phyloP scores from a whole-genome alignment of 2,888 invertebrate genomes.

The Ormyrus pomaceus region DNA sequence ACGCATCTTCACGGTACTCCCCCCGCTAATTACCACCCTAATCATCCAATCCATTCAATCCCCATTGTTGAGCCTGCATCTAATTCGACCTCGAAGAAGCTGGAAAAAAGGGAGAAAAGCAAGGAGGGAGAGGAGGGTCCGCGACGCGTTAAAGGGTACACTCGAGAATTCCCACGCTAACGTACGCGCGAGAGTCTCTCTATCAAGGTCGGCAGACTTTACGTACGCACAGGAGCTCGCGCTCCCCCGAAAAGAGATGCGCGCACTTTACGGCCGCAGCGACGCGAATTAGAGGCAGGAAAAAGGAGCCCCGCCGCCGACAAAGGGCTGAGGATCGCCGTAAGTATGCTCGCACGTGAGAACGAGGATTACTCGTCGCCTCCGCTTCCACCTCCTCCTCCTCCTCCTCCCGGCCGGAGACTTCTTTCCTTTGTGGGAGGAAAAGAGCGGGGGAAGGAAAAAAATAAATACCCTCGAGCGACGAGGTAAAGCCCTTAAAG shows the following conservation, averaged over 20 bases:
- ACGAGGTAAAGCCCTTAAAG: slow-evolving; percentile 75
- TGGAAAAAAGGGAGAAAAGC: neutral
- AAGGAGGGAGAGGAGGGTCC: neutral
- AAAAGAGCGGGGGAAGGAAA: slow-evolving; percentile 18
- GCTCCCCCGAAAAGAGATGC: neutral
- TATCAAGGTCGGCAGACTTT: neutral
- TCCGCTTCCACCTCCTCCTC: too few species aligned
- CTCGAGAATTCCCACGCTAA: slow-evolving; percentile 33
- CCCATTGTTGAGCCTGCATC: neutral
- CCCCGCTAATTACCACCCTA: slow-evolving; percentile 29
- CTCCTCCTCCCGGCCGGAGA: neutral
- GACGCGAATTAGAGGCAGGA: slow-evolving; percentile 19
- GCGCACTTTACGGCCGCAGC: neutral
- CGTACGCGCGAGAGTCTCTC: neutral
- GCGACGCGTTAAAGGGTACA: slow-evolving; percentile 3
- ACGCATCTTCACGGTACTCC: neutral
- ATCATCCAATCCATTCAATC: slow-evolving; percentile 11
- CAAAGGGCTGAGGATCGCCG: neutral
- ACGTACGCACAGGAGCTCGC: neutral
- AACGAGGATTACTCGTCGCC: slow-evolving; percentile 8
- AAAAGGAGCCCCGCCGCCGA: neutral
- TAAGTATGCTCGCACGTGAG: too few species aligned
- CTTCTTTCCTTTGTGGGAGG: neutral
- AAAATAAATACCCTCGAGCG: slow-evolving; percentile 74
- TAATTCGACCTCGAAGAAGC: slow-evolving; percentile 21